Percentiles rank a stretch among this genome's conserved stretches.
phyloP scores from a whole-genome alignment of 2,797 vertebrate species.

The Epinephelus coioides region DNA sequence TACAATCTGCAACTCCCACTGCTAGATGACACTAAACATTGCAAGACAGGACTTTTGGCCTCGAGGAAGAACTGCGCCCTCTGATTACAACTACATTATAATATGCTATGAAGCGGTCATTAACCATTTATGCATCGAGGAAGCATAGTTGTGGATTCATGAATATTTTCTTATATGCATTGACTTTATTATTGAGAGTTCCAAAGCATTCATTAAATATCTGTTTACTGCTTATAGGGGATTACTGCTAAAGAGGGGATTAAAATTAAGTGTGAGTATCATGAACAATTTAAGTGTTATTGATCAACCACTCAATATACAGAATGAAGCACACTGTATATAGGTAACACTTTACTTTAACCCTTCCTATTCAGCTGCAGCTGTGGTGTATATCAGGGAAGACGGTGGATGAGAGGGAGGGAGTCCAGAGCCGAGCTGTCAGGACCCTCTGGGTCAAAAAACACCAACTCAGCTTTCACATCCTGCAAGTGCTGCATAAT shows the following conservation, averaged over 20 bases:
- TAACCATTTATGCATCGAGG: neutral
- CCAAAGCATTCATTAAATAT: neutral
- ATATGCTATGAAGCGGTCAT: neutral
- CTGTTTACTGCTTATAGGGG: neutral
- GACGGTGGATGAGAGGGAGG: neutral
- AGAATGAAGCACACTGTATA: neutral
- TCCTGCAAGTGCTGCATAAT: slow-evolving; percentile 52
- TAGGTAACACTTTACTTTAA: neutral
- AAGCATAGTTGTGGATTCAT: neutral
- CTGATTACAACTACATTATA: neutral
- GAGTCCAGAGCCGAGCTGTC: slow-evolving; percentile 47
- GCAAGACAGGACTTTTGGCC: no score
- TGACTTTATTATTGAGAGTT: neutral
- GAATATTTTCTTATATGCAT: neutral
- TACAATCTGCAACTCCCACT: no score
- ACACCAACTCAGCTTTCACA: slow-evolving; percentile 50
- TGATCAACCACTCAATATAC: neutral
- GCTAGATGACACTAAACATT: no score
- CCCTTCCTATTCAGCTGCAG: slow-evolving; percentile 5
- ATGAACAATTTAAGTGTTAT: neutral
- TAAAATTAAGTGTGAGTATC: neutral
- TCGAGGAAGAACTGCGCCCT: no score
- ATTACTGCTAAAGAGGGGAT: neutral
- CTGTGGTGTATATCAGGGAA: neutral
- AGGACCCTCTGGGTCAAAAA: slow-evolving; percentile 56